Base-by-base conservation (phyloP, 2,113 vertebrate genomes). In the Chaetodon auriga region DNA sequence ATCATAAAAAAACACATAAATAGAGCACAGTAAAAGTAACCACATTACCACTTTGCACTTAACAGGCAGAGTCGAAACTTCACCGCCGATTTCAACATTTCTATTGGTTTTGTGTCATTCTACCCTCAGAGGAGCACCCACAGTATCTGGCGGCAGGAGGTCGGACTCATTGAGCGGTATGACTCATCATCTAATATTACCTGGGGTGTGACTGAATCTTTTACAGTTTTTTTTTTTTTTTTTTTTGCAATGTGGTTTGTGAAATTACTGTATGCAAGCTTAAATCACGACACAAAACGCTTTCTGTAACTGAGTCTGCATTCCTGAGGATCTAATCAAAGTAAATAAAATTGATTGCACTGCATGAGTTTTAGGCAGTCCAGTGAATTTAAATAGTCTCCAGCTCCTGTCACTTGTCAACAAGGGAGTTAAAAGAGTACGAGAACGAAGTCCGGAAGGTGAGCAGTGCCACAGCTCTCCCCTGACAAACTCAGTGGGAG, bases 101-200 rank as follows among this genome's bases (percentile, higher is more conserved):
- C 25, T 25, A 11, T 19, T 23, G 36, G 10, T 72, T 55, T 58
- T 60, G 14, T 19, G 54, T 55, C n/a, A 16, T 68, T 36, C 25
- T 15, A 16, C 49, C 9, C 30, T 55, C 54, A 61, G 36, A 45
- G 11, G 23, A 54, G 36, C 25, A 41, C 21, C 41, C 1, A 8
- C 30, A 64, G 60, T 10, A 18, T 51, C 35, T 43, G 15, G 5
- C 10, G 3, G 23, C 66, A 69, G 35, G 66, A 30, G 25, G 21
- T 18, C n/a, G 16, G 55, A 19, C 49, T 71, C 25, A 55, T 5
- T 54, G 36, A 63, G 58, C 11, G 58, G 7, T 21, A 36, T 55
- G 80, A 73, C 36, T 83, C 65, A 80, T 36, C 58, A 12, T 65
- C 53, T 72, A 25, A 25, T 60, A 53, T 73, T 48, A 68, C 62